Conservation (phyloP, 23 tunicate genomes). For the Styela plicata region DNA sequence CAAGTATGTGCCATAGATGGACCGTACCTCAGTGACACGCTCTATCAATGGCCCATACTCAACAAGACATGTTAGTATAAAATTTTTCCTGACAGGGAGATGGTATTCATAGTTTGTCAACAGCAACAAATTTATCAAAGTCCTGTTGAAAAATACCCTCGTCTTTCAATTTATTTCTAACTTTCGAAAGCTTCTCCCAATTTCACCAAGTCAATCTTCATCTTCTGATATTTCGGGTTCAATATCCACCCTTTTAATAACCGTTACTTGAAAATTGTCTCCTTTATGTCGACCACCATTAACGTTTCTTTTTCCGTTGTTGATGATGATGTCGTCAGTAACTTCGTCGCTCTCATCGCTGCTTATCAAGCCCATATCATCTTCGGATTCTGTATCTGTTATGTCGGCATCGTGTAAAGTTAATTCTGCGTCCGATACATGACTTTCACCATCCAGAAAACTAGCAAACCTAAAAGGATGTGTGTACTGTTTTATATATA, state of each 20-base stretch:
- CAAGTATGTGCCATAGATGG: no score
- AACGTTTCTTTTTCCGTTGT: background rate
- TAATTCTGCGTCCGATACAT: constrained; percentile 43
- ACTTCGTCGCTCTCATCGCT: background rate
- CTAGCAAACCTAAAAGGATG: constrained; percentile 42
- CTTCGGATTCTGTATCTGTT: constrained; percentile 10
- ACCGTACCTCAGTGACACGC: no score
- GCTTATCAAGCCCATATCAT: background rate
- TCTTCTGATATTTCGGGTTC: background rate
- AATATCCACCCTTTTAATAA: background rate
- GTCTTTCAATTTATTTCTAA: no score
- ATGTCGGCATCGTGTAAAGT: constrained; percentile 55
- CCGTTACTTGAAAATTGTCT: background rate
- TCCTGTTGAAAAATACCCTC: no score
- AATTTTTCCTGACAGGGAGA: no score
- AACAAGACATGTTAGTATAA: no score
- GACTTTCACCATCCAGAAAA: constrained; percentile 64
- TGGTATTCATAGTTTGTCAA: no score
- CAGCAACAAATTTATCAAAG: no score
- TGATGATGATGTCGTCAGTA: background rate
- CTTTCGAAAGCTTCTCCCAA: background rate
- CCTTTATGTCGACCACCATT: background rate
- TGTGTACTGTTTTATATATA: background rate
- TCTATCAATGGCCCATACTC: no score
- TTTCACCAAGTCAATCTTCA: background rate